Percentiles rank a stretch among this genome's conserved stretches.
Conservation (phyloP, 1,140 invertebrate genomes). For the Polypedilum pembai region DNA sequence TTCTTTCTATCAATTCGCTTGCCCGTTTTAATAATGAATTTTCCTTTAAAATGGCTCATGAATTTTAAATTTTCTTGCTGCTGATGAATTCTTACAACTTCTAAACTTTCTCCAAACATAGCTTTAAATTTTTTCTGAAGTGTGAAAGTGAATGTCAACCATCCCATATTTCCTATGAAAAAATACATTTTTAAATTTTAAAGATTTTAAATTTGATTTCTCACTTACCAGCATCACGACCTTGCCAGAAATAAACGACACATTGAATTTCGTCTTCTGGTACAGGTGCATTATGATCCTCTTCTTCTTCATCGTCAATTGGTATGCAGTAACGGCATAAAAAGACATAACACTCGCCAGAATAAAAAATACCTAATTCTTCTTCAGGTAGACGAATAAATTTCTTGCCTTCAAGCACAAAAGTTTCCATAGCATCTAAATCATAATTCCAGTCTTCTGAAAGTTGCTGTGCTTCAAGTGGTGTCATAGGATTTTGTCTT, state of each 20-base stretch:
- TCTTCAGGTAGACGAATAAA: conserved; percentile 93
- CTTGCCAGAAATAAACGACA: conserved; percentile 99
- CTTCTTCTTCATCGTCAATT: conserved; percentile 37
- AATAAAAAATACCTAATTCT: conserved; percentile 90
- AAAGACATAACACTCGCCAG: conserved; percentile 96
- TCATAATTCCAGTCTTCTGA: conserved; percentile 95
- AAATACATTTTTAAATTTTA: no score
- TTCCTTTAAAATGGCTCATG: conserved; percentile 92
- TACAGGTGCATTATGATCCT: conserved; percentile 45
- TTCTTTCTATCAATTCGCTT: conserved; percentile 62
- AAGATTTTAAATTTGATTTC: no score
- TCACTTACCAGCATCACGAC: conserved; percentile 66
- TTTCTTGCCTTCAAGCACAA: conserved; percentile 96
- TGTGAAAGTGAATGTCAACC: conserved; percentile 98
- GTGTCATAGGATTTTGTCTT: conserved; percentile 78
- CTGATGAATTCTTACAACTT: conserved; percentile 94
- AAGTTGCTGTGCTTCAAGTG: conserved; percentile 79
- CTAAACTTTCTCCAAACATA: conserved; percentile 88
- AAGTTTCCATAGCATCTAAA: conserved; percentile 92
- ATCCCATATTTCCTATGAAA: conserved; percentile 82
- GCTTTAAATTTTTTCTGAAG: conserved; percentile 97
- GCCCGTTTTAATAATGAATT: conserved; percentile 90
- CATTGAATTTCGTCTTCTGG: conserved; percentile 87
- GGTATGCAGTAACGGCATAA: conserved; percentile 91
- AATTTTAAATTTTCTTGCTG: conserved; percentile 99